Evolutionary conservation across 2,888 invertebrate genomes (phyloP), one percentile per base, ranked within the genome.

Genomic region (Chloromyia formosa): DNA sequence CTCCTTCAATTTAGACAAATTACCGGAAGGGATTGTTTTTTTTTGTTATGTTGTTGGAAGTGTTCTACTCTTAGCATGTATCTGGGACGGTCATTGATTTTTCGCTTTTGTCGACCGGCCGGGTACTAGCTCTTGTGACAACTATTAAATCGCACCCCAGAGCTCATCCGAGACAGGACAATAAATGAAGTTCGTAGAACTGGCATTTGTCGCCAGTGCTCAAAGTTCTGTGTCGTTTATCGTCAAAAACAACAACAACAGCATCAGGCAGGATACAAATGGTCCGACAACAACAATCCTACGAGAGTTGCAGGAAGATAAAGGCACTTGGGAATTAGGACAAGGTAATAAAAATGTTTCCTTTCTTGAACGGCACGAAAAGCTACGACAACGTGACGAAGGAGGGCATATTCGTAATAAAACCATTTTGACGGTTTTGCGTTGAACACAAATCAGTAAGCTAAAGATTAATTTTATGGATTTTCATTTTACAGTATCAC

Each of bases 1-100:
- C 66, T 66, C 66, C 66, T 66, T 66, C 66, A 66, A 49, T 49
- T 66, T 66, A 45, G 66, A 66, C 66, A 66, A 66, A 66, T 66
- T 66, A 49, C 66, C 49, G 49, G 14, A 66, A 45, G n/a, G 45
- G 62, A 42, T 23, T 7, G 22, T 40, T 35, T 7, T 7, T 35
- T 35, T 35, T 7, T 35, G 27, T 35, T 35, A 4, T 35, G 27
- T 35, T 35, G 27, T 35, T 35, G 45, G 23, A 1, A 66, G 7
- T 1, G 22, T 49, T 66, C 22, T 22, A 14, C 3, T 16, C 18
- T n/a, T 4, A 20, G 2, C 23, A n/a, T 45, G 45, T 66, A 45
- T 10, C 45, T 45, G 45, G 66, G 14, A 49, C 18, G 66, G 23
- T 3, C 66, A 66, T 66, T 66, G 66, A 66, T 66, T 66, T 66